Conservation (phyloP, 2,113 vertebrate species). For the Lepidothrix coronata region DNA sequence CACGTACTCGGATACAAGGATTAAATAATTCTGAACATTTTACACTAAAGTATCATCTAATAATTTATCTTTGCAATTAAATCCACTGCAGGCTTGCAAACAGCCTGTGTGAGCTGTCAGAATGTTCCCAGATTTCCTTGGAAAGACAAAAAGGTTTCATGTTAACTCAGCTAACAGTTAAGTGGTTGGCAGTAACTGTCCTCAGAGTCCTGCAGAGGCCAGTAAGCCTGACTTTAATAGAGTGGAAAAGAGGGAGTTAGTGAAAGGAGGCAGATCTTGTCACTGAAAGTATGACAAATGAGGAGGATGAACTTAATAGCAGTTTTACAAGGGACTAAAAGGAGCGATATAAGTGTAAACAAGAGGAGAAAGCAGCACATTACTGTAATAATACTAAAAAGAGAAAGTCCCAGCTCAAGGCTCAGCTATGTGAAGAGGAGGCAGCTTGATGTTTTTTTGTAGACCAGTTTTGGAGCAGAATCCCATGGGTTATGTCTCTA, state of each 20-base stretch:
- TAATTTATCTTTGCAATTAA: neutral
- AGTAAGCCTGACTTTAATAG: slow-evolving; percentile 15
- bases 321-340: slow-evolving; percentile 59
- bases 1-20: neutral
- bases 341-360: slow-evolving; percentile 29
- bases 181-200: neutral
- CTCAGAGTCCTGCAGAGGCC: neutral
- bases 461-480: slow-evolving; percentile 15
- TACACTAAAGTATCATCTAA: neutral
- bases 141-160: neutral
- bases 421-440: slow-evolving; percentile 34
- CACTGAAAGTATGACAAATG: slow-evolving; percentile 28
- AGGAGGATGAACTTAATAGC: slow-evolving; percentile 32
- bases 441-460: neutral
- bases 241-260: slow-evolving; percentile 5
- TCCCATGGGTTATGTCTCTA: slow-evolving; percentile 46
- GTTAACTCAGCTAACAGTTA: neutral
- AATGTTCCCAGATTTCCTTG: neutral
- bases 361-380: slow-evolving; percentile 16
- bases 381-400: slow-evolving; percentile 27
- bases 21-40: neutral
- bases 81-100: neutral
- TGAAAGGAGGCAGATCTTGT: slow-evolving; percentile 21
- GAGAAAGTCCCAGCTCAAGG: slow-evolving; percentile 45
- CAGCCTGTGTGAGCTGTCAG: neutral